Percentiles rank a stretch among this genome's conserved stretches.
Conservation (phyloP, 2,113 vertebrate genomes). For the Urocynchramus pylzowi region DNA sequence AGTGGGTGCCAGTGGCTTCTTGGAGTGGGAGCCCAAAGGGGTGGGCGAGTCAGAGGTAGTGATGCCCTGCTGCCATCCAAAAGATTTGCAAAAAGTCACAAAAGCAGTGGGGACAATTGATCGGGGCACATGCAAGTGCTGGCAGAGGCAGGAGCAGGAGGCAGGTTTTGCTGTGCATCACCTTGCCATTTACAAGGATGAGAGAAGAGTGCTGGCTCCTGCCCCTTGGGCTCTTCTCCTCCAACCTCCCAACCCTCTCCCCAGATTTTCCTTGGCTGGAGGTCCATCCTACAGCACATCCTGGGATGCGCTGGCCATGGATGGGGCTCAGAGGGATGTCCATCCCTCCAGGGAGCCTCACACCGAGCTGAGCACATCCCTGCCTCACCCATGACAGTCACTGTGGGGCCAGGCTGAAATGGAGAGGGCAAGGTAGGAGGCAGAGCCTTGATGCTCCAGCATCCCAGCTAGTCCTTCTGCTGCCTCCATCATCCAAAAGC, state of each 20-base stretch:
- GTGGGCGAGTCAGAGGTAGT: background rate
- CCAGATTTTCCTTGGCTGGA: background rate
- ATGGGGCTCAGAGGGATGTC: fast-evolving
- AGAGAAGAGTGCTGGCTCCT: background rate
- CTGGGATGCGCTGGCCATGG: background rate
- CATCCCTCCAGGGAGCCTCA: background rate
- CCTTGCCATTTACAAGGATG: background rate
- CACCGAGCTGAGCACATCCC: background rate
- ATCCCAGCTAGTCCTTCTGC: background rate
- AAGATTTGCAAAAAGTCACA: background rate
- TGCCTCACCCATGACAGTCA: background rate
- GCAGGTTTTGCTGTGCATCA: background rate
- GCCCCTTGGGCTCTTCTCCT: background rate
- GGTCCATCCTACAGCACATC: background rate
- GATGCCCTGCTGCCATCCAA: background rate
- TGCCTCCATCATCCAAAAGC: background rate
- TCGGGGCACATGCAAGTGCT: too few species aligned
- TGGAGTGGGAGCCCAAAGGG: background rate
- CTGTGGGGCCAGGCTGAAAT: background rate
- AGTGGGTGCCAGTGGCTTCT: background rate
- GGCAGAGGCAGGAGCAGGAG: background rate
- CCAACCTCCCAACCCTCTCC: background rate
- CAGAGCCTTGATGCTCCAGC: background rate
- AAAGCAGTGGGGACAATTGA: fast-evolving
- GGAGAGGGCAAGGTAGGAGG: background rate